Evolutionary conservation across 2,888 invertebrate genomes (phyloP).

Genomic region (Papilio elwesi): DNA sequence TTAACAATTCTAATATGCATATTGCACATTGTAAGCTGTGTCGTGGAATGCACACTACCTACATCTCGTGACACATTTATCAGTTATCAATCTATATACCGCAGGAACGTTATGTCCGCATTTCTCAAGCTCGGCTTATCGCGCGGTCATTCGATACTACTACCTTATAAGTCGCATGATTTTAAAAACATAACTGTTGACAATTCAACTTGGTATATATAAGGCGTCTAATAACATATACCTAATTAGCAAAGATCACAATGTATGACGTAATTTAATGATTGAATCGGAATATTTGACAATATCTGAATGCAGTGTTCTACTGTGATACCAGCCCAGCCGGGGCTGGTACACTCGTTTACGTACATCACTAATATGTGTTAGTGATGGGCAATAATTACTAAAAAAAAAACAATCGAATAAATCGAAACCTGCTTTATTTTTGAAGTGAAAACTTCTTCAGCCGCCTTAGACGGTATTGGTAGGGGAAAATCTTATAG

Average conservation of each 20-base stretch:
- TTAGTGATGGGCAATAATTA: no score
- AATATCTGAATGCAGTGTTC: background rate
- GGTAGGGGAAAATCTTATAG: no score
- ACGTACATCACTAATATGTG: no score
- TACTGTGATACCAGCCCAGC: no score
- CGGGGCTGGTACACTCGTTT: no score
- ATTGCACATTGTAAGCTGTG: background rate
- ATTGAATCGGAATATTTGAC: background rate
- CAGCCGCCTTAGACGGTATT: no score
- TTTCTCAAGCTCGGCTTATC: constrained; percentile 9
- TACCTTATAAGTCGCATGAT: background rate
- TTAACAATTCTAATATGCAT: background rate
- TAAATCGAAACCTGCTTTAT: no score
- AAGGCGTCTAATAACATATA: background rate
- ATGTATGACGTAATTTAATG: background rate
- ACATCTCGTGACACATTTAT: constrained; percentile 10
- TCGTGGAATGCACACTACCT: background rate
- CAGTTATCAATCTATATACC: constrained; percentile 12
- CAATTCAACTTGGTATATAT: background rate
- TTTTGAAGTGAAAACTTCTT: no score
- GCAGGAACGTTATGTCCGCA: constrained; percentile 13
- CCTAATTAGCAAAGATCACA: background rate
- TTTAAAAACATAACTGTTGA: background rate
- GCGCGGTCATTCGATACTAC: constrained; percentile 4
- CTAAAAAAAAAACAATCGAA: no score